These are phyloP conservation scores for Pocota personata DNA, from an alignment of 2,888 invertebrate genomes.

Conservation along the genomic window DNA sequence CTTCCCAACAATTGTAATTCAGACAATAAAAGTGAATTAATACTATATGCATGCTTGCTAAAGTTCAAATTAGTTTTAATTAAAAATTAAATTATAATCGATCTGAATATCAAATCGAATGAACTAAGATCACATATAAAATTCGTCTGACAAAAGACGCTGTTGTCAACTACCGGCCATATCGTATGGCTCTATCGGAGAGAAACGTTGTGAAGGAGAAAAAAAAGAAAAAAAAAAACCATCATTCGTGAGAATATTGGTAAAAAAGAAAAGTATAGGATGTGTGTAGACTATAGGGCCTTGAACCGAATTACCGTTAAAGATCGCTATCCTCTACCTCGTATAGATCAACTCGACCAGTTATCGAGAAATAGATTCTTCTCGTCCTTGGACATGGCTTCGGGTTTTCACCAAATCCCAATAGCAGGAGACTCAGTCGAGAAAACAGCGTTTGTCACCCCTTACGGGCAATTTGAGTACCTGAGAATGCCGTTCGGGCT, in stretches of 20 bases:
- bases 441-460: constrained; percentile 9
- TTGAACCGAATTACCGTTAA: too few relatives aligned
- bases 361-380: constrained; percentile 75
- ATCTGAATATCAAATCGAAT: too few relatives aligned
- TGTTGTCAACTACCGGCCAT: neutral
- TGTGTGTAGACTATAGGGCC: constrained; percentile 18
- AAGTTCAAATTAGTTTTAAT: too few relatives aligned
- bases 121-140: too few relatives aligned
- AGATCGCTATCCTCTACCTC: too few relatives aligned
- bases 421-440: constrained; percentile 32
- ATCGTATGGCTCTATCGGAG: constrained; percentile 31
- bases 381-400: constrained; percentile 67
- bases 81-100: too few relatives aligned
- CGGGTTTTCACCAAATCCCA: constrained; percentile 57
- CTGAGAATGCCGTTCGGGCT: too few relatives aligned
- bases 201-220: constrained; percentile 24
- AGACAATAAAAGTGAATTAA: too few relatives aligned
- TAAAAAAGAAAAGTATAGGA: constrained; percentile 9
- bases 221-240: neutral
- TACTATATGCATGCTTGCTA: too few relatives aligned
- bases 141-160: neutral
- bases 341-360: too few relatives aligned
- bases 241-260: constrained; percentile 26
- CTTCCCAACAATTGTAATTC: too few relatives aligned
- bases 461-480: constrained; percentile 12